Percentiles rank a stretch among this genome's conserved stretches.
phyloP scores from a whole-genome alignment of 2,113 vertebrate species.

The Hippoglossus stenolepis region DNA sequence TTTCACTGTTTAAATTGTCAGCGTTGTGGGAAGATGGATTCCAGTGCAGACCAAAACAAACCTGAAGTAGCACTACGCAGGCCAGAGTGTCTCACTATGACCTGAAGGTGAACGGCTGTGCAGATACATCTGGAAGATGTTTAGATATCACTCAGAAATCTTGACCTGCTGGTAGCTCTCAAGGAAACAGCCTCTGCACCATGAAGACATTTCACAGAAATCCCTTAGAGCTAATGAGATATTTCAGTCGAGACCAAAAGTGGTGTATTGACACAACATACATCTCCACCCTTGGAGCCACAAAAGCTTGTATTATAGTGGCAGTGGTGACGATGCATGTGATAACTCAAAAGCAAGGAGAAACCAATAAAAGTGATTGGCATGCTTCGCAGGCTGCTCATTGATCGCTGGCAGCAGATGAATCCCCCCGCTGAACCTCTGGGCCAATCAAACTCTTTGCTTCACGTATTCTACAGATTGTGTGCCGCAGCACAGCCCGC shows the following conservation, averaged over 20 bases:
- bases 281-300: neutral
- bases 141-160: no score
- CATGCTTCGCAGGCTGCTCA: constrained; percentile 65
- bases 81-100: no score
- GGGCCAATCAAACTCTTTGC: constrained; percentile 71
- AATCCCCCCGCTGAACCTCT: constrained; percentile 59
- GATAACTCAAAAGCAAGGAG: constrained; percentile 64
- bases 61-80: no score
- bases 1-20: no score
- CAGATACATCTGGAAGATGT: neutral
- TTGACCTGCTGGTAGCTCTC: no score
- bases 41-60: no score
- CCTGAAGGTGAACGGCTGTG: neutral
- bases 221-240: neutral
- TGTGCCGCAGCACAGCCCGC: constrained; percentile 50
- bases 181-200: no score
- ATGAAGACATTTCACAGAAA: neutral
- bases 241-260: constrained; percentile 7
- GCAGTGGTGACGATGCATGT: constrained; percentile 48
- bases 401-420: constrained; percentile 69
- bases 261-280: no score
- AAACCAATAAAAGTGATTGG: constrained; percentile 73
- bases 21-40: no score
- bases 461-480: constrained; percentile 60
- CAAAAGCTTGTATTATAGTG: constrained; percentile 38